These are phyloP conservation scores for Drosophila cardini DNA, from an alignment of 1,140 invertebrate species.

Conservation along the genomic window DNA sequence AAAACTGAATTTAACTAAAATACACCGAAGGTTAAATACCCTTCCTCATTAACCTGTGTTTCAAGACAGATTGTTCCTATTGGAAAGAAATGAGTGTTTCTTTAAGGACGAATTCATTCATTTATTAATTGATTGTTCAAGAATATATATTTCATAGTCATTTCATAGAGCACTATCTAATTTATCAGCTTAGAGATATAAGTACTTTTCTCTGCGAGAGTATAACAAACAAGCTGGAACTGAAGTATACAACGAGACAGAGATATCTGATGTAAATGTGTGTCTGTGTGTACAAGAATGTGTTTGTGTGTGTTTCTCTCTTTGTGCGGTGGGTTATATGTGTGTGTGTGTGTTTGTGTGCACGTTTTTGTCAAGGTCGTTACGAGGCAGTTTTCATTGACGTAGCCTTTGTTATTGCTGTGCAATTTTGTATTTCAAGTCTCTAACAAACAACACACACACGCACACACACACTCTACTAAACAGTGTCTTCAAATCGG, in stretches of 20 bases:
- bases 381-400: constrained; percentile 22
- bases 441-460: too few species aligned
- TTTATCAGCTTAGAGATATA: too few species aligned
- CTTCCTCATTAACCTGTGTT: neutral
- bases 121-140: too few species aligned
- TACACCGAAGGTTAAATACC: neutral
- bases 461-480: neutral
- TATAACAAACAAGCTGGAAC: constrained; percentile 18
- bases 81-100: too few species aligned
- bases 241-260: constrained; percentile 40
- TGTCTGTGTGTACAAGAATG: neutral
- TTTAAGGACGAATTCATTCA: too few species aligned
- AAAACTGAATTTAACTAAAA: constrained; percentile 6
- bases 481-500: neutral
- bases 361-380: constrained; percentile 41
- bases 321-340: neutral
- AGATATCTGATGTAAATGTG: constrained; percentile 17
- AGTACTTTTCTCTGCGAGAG: neutral
- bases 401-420: constrained; percentile 23
- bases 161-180: too few species aligned
- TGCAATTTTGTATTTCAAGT: constrained; percentile 10
- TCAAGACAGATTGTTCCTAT: too few species aligned
- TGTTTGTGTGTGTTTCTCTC: neutral
- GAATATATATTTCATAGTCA: too few species aligned
- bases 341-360: constrained; percentile 1